Conservation (phyloP, 2,797 vertebrate species). For the Hephaestus fuliginosus region DNA sequence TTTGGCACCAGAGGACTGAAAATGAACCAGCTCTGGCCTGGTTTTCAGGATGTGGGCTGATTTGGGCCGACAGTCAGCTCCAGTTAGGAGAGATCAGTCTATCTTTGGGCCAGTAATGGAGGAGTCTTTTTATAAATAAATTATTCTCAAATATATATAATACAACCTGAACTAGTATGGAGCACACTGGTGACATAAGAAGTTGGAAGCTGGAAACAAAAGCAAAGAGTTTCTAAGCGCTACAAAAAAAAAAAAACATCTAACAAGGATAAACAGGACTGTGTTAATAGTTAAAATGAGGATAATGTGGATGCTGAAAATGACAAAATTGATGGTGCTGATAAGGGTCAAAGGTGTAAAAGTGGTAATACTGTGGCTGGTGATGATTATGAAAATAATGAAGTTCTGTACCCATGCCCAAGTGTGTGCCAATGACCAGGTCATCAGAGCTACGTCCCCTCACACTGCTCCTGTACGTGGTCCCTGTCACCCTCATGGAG, state of each 20-base stretch:
- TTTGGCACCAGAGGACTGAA: neutral
- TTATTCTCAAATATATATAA: neutral
- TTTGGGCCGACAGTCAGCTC: neutral
- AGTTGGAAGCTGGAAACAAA: slow-evolving; percentile 7
- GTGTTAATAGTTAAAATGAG: neutral
- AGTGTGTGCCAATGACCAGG: slow-evolving; percentile 87
- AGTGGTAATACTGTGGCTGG: slow-evolving; percentile 21
- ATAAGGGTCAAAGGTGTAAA: slow-evolving; percentile 8
- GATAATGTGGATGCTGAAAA: slow-evolving; percentile 21
- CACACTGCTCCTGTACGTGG: slow-evolving; percentile 89
- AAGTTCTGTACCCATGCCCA: slow-evolving; percentile 84
- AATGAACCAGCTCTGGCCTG: neutral
- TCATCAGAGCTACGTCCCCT: slow-evolving; percentile 89
- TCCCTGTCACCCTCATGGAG: slow-evolving; percentile 90
- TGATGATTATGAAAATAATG: slow-evolving; percentile 33
- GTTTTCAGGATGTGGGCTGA: neutral
- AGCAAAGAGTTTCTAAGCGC: neutral
- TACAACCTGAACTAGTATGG: slow-evolving; percentile 3
- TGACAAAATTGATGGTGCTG: neutral
- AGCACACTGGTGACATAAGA: neutral
- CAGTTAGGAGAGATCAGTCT: neutral
- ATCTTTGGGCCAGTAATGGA: neutral
- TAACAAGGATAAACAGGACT: neutral
- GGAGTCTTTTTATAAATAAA: neutral
- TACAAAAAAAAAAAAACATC: neutral